phyloP scores from a whole-genome alignment of 2,888 invertebrate species.

The Danaus chrysippus region DNA sequence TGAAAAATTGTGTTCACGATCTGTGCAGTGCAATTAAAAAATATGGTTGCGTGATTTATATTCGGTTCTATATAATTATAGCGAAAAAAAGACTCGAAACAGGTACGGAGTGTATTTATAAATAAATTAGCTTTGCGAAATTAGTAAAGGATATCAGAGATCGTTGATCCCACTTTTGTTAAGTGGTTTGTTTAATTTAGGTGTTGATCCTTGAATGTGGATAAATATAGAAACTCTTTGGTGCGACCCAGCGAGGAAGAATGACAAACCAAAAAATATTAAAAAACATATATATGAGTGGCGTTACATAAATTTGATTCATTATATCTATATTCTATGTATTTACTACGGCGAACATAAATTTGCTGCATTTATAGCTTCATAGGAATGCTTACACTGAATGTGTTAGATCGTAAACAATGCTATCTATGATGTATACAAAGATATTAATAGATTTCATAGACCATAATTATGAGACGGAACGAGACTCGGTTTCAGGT shows the following conservation, averaged over 20 bases:
- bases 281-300: neutral
- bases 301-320: no score
- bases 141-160: constrained; percentile 52
- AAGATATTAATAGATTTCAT: constrained; percentile 63
- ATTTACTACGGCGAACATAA: no score
- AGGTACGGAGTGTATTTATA: constrained; percentile 27
- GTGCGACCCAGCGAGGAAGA: neutral
- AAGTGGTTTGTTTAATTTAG: constrained; percentile 54
- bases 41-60: constrained; percentile 45
- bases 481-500: constrained; percentile 31
- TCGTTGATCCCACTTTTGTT: constrained; percentile 70
- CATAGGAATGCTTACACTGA: constrained; percentile 17
- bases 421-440: constrained; percentile 67
- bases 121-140: constrained; percentile 48
- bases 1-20: constrained; percentile 19
- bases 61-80: constrained; percentile 13
- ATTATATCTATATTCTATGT: no score
- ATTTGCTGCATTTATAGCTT: constrained; percentile 1
- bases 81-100: constrained; percentile 24
- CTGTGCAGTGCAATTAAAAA: constrained; percentile 43
- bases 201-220: no score
- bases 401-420: constrained; percentile 58
- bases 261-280: neutral
- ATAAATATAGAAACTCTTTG: no score
- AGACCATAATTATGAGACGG: constrained; percentile 46